These are phyloP conservation scores for Pseudolaguvia tuberculata DNA, from an alignment of 2,113 vertebrate genomes.

Conservation along the genomic window DNA sequence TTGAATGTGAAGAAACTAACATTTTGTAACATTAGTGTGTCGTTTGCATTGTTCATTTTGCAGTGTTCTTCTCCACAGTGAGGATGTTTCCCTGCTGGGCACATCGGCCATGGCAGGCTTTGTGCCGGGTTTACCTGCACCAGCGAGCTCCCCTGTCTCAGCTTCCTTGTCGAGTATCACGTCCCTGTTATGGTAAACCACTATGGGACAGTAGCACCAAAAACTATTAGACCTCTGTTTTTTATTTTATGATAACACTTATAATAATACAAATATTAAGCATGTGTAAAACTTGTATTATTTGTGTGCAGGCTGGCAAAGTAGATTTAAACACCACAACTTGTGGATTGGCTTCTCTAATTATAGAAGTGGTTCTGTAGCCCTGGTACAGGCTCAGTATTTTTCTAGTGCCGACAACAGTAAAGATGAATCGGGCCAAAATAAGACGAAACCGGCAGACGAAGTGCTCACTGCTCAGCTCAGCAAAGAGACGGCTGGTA, in stretches of 20 bases:
- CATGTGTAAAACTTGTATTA: conserved; percentile 1
- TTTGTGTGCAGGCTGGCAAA: conserved; percentile 72
- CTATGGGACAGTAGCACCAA: neutral
- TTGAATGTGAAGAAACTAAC: no score
- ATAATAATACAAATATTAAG: no score
- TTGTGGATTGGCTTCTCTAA: conserved; percentile 65
- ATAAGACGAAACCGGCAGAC: conserved; percentile 42
- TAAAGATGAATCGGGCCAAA: conserved; percentile 60
- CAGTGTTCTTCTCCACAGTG: conserved; percentile 38
- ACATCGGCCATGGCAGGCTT: conserved; percentile 67
- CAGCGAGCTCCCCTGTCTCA: conserved; percentile 57
- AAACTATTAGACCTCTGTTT: neutral
- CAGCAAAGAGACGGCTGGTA: conserved; percentile 53
- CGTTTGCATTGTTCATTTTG: no score
- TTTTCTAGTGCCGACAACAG: conserved; percentile 71
- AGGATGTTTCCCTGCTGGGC: conserved; percentile 72
- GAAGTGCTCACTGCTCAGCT: conserved; percentile 46
- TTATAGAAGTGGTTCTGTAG: conserved; percentile 60
- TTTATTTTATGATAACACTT: no score
- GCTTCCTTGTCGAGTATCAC: conserved; percentile 49
- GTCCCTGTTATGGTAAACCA: conserved; percentile 59
- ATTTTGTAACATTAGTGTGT: no score
- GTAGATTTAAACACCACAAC: conserved; percentile 60
- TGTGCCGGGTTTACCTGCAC: conserved; percentile 68
- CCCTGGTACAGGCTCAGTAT: conserved; percentile 71